These are phyloP conservation scores for Seriola rivoliana DNA, from an alignment of 2,113 vertebrate species.

Conservation along the genomic window DNA sequence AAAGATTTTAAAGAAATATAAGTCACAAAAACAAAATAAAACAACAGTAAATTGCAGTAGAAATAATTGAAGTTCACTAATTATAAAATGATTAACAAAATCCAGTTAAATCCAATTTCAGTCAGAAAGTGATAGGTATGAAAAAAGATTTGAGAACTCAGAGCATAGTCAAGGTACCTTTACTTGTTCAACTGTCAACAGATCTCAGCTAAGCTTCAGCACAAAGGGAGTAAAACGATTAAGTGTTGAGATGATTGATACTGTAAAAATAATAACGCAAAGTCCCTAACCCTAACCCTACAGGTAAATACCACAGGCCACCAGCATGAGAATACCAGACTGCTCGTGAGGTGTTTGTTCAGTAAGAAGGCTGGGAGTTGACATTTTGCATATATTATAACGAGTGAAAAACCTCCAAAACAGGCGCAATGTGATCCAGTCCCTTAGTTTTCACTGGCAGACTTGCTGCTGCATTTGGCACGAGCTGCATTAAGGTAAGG, in stretches of 20 bases:
- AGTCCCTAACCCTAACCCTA: neutral
- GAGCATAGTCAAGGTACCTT: neutral
- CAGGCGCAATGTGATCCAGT: neutral
- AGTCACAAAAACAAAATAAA: neutral
- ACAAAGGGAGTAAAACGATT: neutral
- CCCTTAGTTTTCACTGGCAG: neutral
- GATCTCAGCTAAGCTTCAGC: constrained; percentile 1
- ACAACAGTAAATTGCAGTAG: neutral
- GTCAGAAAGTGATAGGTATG: no score
- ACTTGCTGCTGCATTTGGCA: neutral
- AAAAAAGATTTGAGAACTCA: neutral
- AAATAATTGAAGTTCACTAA: neutral
- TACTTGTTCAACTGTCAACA: neutral
- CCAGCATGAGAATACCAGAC: neutral
- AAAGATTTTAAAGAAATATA: no score
- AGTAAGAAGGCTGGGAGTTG: neutral
- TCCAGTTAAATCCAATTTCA: no score
- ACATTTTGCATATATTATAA: constrained; percentile 8
- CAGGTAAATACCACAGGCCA: neutral
- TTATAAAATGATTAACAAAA: no score
- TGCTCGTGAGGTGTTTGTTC: constrained; percentile 23
- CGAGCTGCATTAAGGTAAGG: neutral
- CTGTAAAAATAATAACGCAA: constrained; percentile 4
- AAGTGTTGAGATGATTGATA: neutral
- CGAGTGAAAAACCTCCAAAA: neutral